phyloP scores from a whole-genome alignment of 53 echinoderm and acorn worm genomes.

The Henricia sp. region DNA sequence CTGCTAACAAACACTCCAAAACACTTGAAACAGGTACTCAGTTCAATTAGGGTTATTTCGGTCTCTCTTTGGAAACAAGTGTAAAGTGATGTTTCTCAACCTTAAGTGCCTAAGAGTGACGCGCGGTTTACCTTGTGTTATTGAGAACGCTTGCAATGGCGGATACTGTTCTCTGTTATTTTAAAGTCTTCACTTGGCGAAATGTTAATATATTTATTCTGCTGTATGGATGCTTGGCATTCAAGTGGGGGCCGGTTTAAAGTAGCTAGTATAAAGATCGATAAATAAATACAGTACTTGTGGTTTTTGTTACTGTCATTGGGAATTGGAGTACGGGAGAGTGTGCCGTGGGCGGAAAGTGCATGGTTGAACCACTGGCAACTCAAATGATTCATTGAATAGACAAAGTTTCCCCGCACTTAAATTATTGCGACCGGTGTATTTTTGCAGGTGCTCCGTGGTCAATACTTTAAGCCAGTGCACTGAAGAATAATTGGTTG shows the following conservation, averaged over 20 bases:
- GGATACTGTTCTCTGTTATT: background rate
- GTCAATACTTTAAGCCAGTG: too few relatives aligned
- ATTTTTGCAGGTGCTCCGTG: too few relatives aligned
- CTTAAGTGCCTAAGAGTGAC: conserved; percentile 2
- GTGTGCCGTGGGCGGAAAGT: too few relatives aligned
- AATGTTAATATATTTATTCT: conserved; percentile 22
- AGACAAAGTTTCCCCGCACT: too few relatives aligned
- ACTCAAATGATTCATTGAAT: too few relatives aligned
- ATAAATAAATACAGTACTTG: conserved; percentile 56
- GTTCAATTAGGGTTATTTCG: conserved; percentile 28
- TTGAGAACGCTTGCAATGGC: conserved; percentile 1
- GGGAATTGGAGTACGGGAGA: too few relatives aligned
- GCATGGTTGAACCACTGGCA: too few relatives aligned
- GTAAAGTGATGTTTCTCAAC: conserved; percentile 37
- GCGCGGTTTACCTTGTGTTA: conserved; percentile 3
- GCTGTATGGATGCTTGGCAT: conserved; percentile 35
- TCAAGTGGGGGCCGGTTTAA: conserved; percentile 48
- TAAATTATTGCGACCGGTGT: too few relatives aligned
- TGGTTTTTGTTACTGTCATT: too few relatives aligned
- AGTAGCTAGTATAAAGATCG: conserved; percentile 24
- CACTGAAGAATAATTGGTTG: too few relatives aligned
- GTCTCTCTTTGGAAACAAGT: conserved; percentile 30
- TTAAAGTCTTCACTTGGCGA: too few relatives aligned
- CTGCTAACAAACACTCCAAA: background rate
- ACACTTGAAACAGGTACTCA: conserved; percentile 7